Conservation (phyloP, 2,888 invertebrate species). For the Harmothoe impar region DNA sequence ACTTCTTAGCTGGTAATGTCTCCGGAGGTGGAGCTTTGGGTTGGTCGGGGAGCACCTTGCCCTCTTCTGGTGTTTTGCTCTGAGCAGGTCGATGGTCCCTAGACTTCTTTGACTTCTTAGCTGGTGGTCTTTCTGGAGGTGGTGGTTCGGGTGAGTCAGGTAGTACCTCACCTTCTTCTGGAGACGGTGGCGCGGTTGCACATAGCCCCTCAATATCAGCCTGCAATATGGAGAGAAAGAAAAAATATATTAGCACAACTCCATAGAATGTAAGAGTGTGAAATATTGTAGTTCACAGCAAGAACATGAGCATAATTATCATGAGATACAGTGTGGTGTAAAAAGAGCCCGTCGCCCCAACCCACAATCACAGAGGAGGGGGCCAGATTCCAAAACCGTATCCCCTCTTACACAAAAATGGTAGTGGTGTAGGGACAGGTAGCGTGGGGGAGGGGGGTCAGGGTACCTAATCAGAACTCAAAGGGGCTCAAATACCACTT, state of each 20-base stretch:
- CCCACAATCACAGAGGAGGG: no score
- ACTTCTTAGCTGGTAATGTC: neutral
- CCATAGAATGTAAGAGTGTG: neutral
- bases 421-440: no score
- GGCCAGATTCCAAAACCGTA: no score
- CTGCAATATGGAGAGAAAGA: neutral
- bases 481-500: no score
- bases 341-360: no score
- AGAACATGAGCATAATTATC: no score
- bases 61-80: conserved; percentile 50
- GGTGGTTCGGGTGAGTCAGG: neutral
- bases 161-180: conserved; percentile 55
- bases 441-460: no score
- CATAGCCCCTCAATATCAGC: conserved; percentile 48
- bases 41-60: conserved; percentile 17
- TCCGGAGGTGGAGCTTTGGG: neutral
- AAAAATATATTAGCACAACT: neutral
- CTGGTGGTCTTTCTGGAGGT: neutral
- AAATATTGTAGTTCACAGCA: no score
- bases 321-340: no score
- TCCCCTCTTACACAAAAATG: no score
- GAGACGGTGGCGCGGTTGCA: neutral
- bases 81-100: neutral
- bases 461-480: no score
- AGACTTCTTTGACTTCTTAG: neutral